Percentiles rank a stretch among this genome's conserved stretches.
Conservation (phyloP, 1,140 invertebrate species). For the Bombus difficillimus region DNA sequence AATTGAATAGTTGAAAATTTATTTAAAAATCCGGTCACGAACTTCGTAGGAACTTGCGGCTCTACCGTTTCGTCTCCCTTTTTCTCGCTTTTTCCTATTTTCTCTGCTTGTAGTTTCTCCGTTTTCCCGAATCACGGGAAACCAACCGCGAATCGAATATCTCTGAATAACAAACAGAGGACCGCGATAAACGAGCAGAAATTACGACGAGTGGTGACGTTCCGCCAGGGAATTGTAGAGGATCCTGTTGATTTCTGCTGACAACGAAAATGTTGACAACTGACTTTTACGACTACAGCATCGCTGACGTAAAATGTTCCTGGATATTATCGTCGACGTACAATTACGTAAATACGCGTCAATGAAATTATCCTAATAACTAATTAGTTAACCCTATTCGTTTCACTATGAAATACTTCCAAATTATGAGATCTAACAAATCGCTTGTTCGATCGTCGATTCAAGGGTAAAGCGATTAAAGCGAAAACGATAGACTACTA, state of each 20-base stretch:
- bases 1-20: slow-evolving; percentile 70
- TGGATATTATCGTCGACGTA: not conserved
- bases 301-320: too few relatives aligned
- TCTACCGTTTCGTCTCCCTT: too few relatives aligned
- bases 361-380: too few relatives aligned
- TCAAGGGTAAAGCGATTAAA: not conserved
- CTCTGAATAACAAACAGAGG: not conserved
- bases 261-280: not conserved
- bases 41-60: not conserved
- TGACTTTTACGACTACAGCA: not conserved
- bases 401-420: too few relatives aligned
- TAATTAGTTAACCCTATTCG: too few relatives aligned
- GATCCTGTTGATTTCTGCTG: not conserved
- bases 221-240: too few relatives aligned
- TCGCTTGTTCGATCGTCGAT: not conserved
- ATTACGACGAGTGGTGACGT: not conserved
- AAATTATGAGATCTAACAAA: not conserved
- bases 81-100: too few relatives aligned
- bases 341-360: too few relatives aligned
- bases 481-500: not conserved
- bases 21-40: slow-evolving; percentile 55
- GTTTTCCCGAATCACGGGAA: not conserved
- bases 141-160: not conserved
- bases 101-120: not conserved
- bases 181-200: not conserved